phyloP scores from a whole-genome alignment of 2,113 vertebrate genomes.

The Heterotilapia buettikoferi region DNA sequence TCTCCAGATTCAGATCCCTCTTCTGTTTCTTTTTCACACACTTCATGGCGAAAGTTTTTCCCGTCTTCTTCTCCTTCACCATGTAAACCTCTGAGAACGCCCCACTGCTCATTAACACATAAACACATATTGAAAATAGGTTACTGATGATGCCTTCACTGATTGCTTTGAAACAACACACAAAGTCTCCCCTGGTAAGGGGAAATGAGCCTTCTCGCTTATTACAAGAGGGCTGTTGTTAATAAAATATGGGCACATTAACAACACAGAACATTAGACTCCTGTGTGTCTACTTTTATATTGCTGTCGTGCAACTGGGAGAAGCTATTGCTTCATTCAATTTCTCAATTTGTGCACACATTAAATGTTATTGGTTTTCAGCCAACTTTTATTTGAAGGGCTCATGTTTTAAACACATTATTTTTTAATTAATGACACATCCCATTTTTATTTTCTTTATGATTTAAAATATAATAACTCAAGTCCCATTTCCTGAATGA shows the following conservation, averaged over 20 bases:
- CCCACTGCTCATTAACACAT: constrained; percentile 71
- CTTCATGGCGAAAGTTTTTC: constrained; percentile 88
- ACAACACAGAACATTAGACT: background rate
- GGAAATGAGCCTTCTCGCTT: background rate
- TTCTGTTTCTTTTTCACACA: constrained; percentile 94
- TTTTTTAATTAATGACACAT: background rate
- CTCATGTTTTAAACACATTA: background rate
- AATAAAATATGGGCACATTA: background rate
- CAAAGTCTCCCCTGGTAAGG: background rate
- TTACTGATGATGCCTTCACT: background rate
- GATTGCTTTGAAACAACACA: background rate
- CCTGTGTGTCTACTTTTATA: background rate
- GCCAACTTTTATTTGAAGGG: background rate
- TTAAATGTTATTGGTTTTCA: background rate
- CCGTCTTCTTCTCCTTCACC: constrained; percentile 89
- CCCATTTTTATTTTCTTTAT: background rate
- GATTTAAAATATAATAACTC: background rate
- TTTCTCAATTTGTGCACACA: background rate
- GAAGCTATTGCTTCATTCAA: background rate
- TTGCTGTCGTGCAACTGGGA: background rate
- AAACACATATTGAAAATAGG: background rate
- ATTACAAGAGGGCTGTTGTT: background rate
- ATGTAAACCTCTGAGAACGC: constrained; percentile 96
- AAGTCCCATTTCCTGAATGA: background rate
- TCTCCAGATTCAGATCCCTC: constrained; percentile 85